Evolutionary conservation across 2,113 vertebrate species (phyloP).

Genomic region (Pan troglodytes): NHGRI_mPanTro3-v2.1_pri NC_072411.2:132081001-132081500

Average conservation of each 20-base stretch:
- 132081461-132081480: slow-evolving; percentile 1
- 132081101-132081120: background rate
- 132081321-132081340: background rate
- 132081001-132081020: background rate
- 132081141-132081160: slow-evolving; percentile 1
- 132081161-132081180: background rate
- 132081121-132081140: background rate
- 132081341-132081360: slow-evolving; percentile 13
- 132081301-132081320: slow-evolving; percentile 27
- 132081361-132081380: background rate
- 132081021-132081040: background rate
- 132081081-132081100: background rate
- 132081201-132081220: background rate
- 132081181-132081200: background rate
- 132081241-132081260: background rate
- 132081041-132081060: too few relatives aligned
- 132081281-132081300: background rate
- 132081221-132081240: background rate
- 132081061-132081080: background rate
- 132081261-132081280: background rate
- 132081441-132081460: background rate
- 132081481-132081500: background rate
- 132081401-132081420: background rate
- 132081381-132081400: background rate
- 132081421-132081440: background rate